phyloP scores from a whole-genome alignment of 2,888 invertebrate species.

The Lampropteryx suffumata region DNA sequence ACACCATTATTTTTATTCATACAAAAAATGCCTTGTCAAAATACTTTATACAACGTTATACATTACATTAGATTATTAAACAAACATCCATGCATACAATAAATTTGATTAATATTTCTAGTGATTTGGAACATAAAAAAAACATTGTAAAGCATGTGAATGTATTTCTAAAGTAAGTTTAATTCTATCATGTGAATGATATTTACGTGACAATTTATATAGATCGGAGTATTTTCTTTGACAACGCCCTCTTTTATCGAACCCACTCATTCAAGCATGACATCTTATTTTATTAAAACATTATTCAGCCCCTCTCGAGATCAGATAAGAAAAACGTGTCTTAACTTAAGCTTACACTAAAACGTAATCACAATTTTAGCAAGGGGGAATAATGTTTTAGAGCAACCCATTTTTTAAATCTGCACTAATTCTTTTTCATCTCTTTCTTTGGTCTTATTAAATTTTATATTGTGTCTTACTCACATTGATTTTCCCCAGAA shows the following conservation, averaged over 20 bases:
- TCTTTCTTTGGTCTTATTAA: neutral
- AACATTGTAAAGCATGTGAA: too few relatives aligned
- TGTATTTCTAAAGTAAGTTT: too few relatives aligned
- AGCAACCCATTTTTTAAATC: conserved; percentile 23
- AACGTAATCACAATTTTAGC: conserved; percentile 40
- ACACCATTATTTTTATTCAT: conserved; percentile 64
- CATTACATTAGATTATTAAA: conserved; percentile 37
- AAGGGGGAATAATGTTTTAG: conserved; percentile 43
- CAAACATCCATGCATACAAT: conserved; percentile 29
- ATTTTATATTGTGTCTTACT: conserved; percentile 2
- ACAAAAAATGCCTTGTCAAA: conserved; percentile 66
- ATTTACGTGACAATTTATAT: too few relatives aligned
- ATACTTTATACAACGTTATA: conserved; percentile 73
- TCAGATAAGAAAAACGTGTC: conserved; percentile 21
- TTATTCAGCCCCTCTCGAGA: conserved; percentile 9
- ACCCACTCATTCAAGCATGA: conserved; percentile 6
- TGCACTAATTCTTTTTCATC: neutral
- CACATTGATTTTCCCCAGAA: neutral
- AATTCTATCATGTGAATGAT: too few relatives aligned
- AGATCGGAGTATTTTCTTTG: neutral
- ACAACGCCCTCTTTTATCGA: conserved; percentile 1
- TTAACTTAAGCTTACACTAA: conserved; percentile 34
- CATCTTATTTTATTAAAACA: neutral
- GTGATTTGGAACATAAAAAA: too few relatives aligned
- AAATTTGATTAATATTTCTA: neutral